phyloP scores from a whole-genome alignment of 2,888 invertebrate species.

The Melieria crassipennis region DNA sequence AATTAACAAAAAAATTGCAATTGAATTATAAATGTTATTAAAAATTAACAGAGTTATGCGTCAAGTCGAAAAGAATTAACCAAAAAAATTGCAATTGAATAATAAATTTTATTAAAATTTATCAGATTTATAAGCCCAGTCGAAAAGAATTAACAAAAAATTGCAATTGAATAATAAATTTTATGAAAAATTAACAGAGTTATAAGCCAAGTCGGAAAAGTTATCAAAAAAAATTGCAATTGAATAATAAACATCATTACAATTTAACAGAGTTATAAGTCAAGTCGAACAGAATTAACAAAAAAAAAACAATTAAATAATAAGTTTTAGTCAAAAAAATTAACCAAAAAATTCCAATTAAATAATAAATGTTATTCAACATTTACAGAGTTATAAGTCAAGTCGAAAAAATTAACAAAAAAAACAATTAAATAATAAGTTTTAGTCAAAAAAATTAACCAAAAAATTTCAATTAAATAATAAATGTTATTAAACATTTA shows the following conservation, averaged over 20 bases:
- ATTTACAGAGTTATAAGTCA: neutral
- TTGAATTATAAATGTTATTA: neutral
- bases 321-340: neutral
- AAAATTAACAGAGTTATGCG: neutral
- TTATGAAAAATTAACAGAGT: neutral
- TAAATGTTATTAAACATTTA: too few species aligned
- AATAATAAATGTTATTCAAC: neutral
- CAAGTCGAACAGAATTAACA: neutral
- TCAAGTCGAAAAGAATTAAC: neutral
- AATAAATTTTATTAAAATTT: too few species aligned
- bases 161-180: neutral
- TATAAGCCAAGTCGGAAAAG: neutral
- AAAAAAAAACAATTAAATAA: neutral
- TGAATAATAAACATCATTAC: too few species aligned
- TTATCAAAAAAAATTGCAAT: neutral
- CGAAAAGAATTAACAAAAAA: neutral
- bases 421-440: neutral
- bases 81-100: too few species aligned
- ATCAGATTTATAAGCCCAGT: too few species aligned
- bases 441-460: neutral
- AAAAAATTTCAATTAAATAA: too few species aligned
- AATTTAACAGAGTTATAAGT: too few species aligned
- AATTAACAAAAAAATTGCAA: neutral
- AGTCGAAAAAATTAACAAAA: neutral
- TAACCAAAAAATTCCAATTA: neutral